A percentile compares a stretch with the other conserved stretches of the same genome.
Conservation (phyloP, 2,113 vertebrate genomes). For the Apus apus region DNA sequence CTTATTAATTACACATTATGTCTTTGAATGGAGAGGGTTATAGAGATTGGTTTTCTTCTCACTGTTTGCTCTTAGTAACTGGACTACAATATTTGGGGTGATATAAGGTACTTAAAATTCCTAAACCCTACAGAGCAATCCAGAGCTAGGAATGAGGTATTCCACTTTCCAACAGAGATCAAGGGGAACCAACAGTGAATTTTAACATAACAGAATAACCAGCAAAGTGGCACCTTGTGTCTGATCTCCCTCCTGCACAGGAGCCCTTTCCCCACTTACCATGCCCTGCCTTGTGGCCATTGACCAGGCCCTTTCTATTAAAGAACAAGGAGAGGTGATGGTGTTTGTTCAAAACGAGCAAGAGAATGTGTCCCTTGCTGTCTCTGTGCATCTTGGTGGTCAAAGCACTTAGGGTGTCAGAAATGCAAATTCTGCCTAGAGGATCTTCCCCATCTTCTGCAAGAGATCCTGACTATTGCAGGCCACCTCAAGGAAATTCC, state of each 20-base stretch:
- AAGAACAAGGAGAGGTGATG: neutral
- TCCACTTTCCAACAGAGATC: neutral
- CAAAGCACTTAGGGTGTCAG: neutral
- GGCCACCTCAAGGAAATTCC: neutral
- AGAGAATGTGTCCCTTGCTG: neutral
- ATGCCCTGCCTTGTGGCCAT: neutral
- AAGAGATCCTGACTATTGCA: neutral
- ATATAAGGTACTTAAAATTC: neutral
- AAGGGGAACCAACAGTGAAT: neutral
- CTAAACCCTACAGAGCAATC: neutral
- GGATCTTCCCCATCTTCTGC: neutral
- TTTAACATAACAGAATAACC: neutral
- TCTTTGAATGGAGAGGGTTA: neutral
- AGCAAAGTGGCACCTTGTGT: neutral
- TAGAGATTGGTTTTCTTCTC: neutral
- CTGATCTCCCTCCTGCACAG: neutral
- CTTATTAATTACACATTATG: slow-evolving; percentile 27
- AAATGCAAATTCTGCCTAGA: neutral
- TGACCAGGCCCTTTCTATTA: neutral
- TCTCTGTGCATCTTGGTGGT: neutral
- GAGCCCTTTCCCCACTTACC: neutral
- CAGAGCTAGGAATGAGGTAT: neutral
- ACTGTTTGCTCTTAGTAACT: neutral
- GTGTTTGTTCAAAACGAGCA: neutral
- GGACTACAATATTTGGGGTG: neutral